phyloP scores from a whole-genome alignment of 1,140 invertebrate genomes.

The Papilio dardanus region DNA sequence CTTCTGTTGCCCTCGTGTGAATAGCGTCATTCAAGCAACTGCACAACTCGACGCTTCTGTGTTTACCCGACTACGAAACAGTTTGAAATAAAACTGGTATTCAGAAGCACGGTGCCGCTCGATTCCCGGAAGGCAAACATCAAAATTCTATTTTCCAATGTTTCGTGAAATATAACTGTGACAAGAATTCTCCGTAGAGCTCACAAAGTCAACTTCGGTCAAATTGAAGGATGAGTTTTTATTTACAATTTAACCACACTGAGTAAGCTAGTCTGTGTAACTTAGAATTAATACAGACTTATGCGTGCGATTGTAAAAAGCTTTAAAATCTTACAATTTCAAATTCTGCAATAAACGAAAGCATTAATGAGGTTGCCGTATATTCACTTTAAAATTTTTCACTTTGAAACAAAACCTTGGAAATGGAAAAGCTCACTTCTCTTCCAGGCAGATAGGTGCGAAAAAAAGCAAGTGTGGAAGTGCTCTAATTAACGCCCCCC shows the following conservation, averaged over 20 bases:
- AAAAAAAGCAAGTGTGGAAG: conserved; percentile 14
- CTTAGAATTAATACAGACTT: no score
- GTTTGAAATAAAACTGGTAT: not conserved
- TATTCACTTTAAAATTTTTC: not conserved
- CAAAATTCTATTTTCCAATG: not conserved
- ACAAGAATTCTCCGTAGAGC: not conserved
- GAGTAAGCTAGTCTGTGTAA: not conserved
- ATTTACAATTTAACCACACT: not conserved
- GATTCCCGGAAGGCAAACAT: not conserved
- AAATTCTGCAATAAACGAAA: not conserved
- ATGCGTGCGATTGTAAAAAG: no score
- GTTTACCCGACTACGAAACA: not conserved
- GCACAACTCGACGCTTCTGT: not conserved
- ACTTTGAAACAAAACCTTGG: conserved; percentile 1
- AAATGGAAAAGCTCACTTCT: not conserved
- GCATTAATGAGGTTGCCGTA: not conserved
- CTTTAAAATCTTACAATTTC: not conserved
- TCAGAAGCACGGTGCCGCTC: not conserved
- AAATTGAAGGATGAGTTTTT: not conserved
- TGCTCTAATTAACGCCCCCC: not conserved
- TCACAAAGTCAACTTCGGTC: not conserved
- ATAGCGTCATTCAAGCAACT: no score
- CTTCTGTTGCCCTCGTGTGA: not conserved
- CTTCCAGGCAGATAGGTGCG: conserved; percentile 8
- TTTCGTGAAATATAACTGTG: not conserved